Base-by-base conservation (phyloP, 2,797 vertebrate genomes). In the Sebastes matsubarae region DNA sequence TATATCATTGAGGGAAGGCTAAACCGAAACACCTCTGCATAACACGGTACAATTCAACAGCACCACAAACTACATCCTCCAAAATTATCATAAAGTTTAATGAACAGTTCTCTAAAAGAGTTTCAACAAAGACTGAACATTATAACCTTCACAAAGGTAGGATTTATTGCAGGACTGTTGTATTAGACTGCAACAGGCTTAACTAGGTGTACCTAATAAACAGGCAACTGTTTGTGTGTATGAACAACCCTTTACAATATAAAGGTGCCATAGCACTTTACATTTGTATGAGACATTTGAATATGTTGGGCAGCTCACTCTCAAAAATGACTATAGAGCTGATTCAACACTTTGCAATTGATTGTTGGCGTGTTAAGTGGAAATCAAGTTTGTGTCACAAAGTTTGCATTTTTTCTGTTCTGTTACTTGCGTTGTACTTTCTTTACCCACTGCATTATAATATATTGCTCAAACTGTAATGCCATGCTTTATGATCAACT, bases 281-380 rank as follows among this genome's bases (percentile, higher is more conserved):
- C 29, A 61, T 32, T 61, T 61, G 3, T 10, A 61, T 30, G 8
- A 61, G 1, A 61, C 2, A 12, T 61, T n/a, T n/a, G 7, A 24
- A 8, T 0, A 36, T 0, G 4, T 5, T 64, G 20, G n/a, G 0
- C n/a, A 22, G 7, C 2, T 64, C 16, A 27, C 0, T 25, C 24
- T 42, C 0, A 27, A 68, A 38, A 68, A 42, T 55, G 1, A 73
- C 2, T 24, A 24, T 7, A 42, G 4, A 59, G 18, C 27, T 24
- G 2, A 73, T 30, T n/a, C 2, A 10, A 18, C 8, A 68, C 5
- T 14, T 63, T 30, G 1, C n/a, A 54, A 54, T 29, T 30, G 27
- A 12, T 55, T 38, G 32, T 52, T 14, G 54, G 54, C 54, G 1
- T 57, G 22, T 57, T 57, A 24, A 57, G 22, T 8, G 8, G 20